These are phyloP conservation scores for Rhinoraja longicauda DNA, from an alignment of 2,797 vertebrate species.

Conservation along the genomic window DNA sequence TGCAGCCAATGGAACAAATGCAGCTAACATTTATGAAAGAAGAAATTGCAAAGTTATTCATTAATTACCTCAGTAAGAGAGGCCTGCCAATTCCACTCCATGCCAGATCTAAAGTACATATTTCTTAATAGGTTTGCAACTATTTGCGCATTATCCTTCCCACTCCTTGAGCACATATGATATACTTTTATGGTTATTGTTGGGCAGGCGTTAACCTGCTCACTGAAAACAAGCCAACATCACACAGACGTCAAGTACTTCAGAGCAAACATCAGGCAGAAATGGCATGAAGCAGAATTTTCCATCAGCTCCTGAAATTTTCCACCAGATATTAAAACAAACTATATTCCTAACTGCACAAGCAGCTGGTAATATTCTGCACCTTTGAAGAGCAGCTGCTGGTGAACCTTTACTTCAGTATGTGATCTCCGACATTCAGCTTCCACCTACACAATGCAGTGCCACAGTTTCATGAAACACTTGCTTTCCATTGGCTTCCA, in stretches of 20 bases:
- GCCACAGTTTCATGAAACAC: neutral
- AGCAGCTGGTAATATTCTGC: neutral
- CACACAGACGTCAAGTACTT: too few species aligned
- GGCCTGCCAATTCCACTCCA: conserved; percentile 9
- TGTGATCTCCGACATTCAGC: neutral
- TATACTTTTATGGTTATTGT: neutral
- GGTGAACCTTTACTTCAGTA: neutral
- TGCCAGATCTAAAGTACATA: neutral
- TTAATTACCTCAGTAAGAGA: conserved; percentile 32
- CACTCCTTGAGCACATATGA: neutral
- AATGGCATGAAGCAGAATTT: neutral
- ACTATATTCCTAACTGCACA: neutral
- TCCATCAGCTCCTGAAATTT: neutral
- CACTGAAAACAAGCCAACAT: neutral
- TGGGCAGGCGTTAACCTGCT: neutral
- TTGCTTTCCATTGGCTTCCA: neutral
- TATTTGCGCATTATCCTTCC: neutral
- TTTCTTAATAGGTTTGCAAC: neutral
- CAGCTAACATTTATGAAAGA: conserved; percentile 29
- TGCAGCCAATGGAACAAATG: neutral
- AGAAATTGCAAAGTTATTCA: conserved; percentile 32
- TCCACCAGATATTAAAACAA: neutral
- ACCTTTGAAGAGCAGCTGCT: neutral
- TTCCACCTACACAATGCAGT: neutral
- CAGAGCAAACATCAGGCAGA: neutral